phyloP scores from a whole-genome alignment of 1,140 invertebrate genomes.

The Globodera ellingtonae region DNA sequence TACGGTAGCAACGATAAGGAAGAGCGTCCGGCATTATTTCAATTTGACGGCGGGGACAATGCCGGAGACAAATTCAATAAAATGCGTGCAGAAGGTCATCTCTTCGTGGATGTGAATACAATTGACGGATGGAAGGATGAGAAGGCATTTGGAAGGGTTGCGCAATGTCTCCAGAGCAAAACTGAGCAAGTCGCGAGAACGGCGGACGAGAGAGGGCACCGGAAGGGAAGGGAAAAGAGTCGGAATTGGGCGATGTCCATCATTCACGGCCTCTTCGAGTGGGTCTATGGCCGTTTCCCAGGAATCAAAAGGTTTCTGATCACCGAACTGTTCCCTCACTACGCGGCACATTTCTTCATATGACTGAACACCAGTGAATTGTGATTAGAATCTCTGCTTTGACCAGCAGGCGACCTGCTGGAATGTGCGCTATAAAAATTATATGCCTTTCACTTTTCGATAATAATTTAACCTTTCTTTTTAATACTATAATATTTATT shows the following conservation, averaged over 20 bases:
- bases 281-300: slow-evolving; percentile 29
- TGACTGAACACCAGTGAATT: neutral
- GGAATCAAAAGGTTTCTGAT: slow-evolving; percentile 29
- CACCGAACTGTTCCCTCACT: slow-evolving; percentile 47
- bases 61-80: slow-evolving; percentile 44
- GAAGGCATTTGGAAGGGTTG: neutral
- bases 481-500: too few species aligned
- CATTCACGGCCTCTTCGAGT: slow-evolving; percentile 39
- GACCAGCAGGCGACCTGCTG: too few species aligned
- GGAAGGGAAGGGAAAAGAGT: slow-evolving; percentile 18
- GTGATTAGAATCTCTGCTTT: too few species aligned
- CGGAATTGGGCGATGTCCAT: slow-evolving; percentile 32
- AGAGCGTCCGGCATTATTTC: slow-evolving; percentile 35
- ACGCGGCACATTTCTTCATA: slow-evolving; percentile 47
- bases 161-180: neutral
- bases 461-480: too few species aligned
- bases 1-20: neutral
- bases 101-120: slow-evolving; percentile 40
- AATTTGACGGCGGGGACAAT: slow-evolving; percentile 48
- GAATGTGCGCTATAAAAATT: too few species aligned
- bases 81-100: slow-evolving; percentile 34
- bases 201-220: neutral
- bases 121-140: slow-evolving; percentile 2
- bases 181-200: neutral
- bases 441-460: too few species aligned